Evolutionary conservation across 1,140 invertebrate genomes (phyloP), one percentile per base, ranked within the genome.

Genomic region (Palaemon carinicauda): DNA sequence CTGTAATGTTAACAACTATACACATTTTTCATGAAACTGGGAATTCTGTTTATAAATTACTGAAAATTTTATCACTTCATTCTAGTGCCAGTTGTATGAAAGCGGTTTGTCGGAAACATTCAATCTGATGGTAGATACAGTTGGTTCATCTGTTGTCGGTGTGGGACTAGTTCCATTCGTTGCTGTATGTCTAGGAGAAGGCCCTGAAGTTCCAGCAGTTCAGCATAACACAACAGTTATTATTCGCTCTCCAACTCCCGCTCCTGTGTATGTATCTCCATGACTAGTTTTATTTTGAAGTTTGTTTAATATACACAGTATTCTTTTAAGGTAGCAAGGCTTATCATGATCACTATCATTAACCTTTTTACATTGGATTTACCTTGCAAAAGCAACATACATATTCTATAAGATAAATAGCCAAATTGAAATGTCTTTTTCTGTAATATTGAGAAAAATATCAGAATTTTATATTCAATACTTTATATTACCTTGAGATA

Each of bases 201-300:
- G 90, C 0, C 84, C 89, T n/a, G 80, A 87, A 53, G 52, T 89
- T 33, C 19, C 82, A 27, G 41, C 85, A 4, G 90, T 93, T 87
- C 91, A 93, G 80, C 95, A 96, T 90, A 95, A 94, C 88, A 96
- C 96, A 1, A 94, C 94, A 88, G 94, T 97, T 52, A 93, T 94
- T 87, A 93, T 97, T 17, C 92, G 94, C 82, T 94, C 95, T 89
- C 94, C 95, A 29, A 94, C 95, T 89, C 92, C 93, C 87, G 96
- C 95, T 24, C 95, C 96, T 74, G 92, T 94, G 94, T 96, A 94
- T 93, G 94, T 93, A 90, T 69, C 27, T 27, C 87, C 19, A 89
- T 65, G 87, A 15, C 29, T 41, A 41, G 1, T 41, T 41, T 41
- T 41, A 41, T 5, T 41, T 0, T 9, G 12, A n/a, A n/a, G n/a